Evolutionary conservation across 2,888 invertebrate species (phyloP), one percentile per base, ranked within the genome.

Genomic region (Hypercompe scribonia): DNA sequence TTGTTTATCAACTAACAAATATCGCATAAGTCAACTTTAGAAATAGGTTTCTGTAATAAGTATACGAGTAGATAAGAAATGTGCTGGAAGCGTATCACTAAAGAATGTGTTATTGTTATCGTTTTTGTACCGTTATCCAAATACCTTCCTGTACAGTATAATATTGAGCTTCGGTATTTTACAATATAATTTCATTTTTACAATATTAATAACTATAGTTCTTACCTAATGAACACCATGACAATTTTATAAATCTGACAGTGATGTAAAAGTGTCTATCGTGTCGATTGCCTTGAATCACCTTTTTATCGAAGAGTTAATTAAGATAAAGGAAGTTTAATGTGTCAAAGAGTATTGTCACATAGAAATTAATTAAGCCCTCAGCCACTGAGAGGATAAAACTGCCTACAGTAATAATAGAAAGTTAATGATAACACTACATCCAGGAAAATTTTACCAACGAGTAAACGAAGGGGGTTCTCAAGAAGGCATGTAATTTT

Each of bases 1-100:
- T 42, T 42, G 28, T 42, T 64, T 70, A 70, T 70, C 70, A n/a
- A 34, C 64, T 61, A 63, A 70, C 28, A 18, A 13, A 39, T 69
- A 69, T 63, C 64, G 33, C 42, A 46, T 64, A 46, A 46, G 42
- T 34, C 15, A 28, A 64, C 34, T 15, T 31, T 50, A 64, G 64
- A 46, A 70, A 64, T 65, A 28, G 34, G n/a, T 70, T 70, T 64
- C 36, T 68, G 36, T 68, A 68, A 28, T 58, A 58, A 28, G 28
- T 61, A 50, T 28, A 2, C n/a, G n/a, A 21, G 24, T 58, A 70
- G 50, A 70, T 69, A 69, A 69, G 70, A 65, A 65, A 65, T 10
- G 15, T 50, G 28, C 18, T 63, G 33, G 70, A 33, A 70, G 65
- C 65, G 21, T 36, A 34, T 65, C 70, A 65, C 65, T 8, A 67